A percentile compares a stretch with the other conserved stretches of the same genome.
phyloP scores from a whole-genome alignment of 2,113 vertebrate species.

The Menidia beryllina region DNA sequence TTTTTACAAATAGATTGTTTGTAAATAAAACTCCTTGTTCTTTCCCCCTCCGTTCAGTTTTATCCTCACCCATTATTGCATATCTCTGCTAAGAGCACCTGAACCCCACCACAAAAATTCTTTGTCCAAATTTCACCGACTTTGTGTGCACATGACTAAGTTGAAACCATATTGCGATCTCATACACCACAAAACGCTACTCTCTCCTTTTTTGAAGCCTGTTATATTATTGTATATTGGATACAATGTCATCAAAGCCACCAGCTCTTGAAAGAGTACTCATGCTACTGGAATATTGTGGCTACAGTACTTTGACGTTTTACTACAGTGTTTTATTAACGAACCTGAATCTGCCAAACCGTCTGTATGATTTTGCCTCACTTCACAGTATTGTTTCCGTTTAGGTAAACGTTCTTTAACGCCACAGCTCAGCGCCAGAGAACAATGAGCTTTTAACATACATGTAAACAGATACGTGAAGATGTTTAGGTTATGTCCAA shows the following conservation, averaged over 20 bases:
- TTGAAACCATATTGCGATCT: constrained; percentile 1
- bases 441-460: constrained; percentile 45
- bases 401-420: constrained; percentile 42
- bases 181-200: background rate
- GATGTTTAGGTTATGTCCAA: constrained; percentile 7
- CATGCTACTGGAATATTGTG: background rate
- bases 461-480: constrained; percentile 34
- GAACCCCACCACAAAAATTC: background rate
- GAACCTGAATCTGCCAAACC: constrained; percentile 31
- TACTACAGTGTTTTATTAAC: background rate
- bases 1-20: background rate
- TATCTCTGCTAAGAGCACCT: background rate
- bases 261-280: background rate
- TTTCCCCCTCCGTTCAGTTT: background rate
- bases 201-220: constrained; percentile 38
- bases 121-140: background rate
- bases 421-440: constrained; percentile 25
- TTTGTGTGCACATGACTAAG: background rate
- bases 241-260: constrained; percentile 12
- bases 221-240: constrained; percentile 13
- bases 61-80: background rate
- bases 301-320: background rate
- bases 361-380: constrained; percentile 1
- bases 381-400: constrained; percentile 59
- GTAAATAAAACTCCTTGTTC: constrained; percentile 32